Base-by-base conservation (phyloP, 2,113 vertebrate species). In the Cervus canadensis region DNA sequence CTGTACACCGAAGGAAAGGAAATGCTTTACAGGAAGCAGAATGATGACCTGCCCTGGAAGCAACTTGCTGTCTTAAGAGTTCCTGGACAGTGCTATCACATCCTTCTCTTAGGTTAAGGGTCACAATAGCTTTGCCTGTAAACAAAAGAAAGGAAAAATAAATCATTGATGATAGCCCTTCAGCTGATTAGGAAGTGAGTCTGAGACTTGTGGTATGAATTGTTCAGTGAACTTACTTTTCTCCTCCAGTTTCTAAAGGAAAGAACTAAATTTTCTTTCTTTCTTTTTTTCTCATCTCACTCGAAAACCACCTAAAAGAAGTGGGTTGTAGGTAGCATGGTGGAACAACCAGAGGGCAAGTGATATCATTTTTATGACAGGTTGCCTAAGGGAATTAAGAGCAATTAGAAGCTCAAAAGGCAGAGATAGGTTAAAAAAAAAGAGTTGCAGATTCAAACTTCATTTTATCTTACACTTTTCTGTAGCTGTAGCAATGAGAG, bases 321-420 rank as follows among this genome's bases (percentile, higher is more conserved):
- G 16, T 28, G 17, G 19, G 15, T 3, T 17, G 4, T 30, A 8
- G 19, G 7, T 28, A 33, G 4, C 0, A 0, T 2, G 28, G 15
- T 25, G 13, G n/a, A 76, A 15, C 81, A 87, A 14, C 33, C 30
- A 6, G 2, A 28, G 16, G n/a, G 17, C 7, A 3, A 52, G 48
- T 19, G 19, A 3, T 15, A 19, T 36, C 6, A 43, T 71, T 82
- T 81, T 57, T 23, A 62, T 50, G 26, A 23, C 2, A 33, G 6
- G 7, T 15, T 36, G 11, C 2, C 8, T 5, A 76, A 28, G 30
- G 78, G 16, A 60, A 62, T 56, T 60, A 23, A 40, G 56, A 40
- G 15, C 13, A 54, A 52, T n/a, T 40, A 81, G 25, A 67, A 94
- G 7, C 16, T 87, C 40, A 64, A 67, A 92, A 81, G 62, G 4